Evolutionary conservation across 2,888 invertebrate genomes (phyloP), one percentile per base, ranked within the genome.

Genomic region (Labia minor): DNA sequence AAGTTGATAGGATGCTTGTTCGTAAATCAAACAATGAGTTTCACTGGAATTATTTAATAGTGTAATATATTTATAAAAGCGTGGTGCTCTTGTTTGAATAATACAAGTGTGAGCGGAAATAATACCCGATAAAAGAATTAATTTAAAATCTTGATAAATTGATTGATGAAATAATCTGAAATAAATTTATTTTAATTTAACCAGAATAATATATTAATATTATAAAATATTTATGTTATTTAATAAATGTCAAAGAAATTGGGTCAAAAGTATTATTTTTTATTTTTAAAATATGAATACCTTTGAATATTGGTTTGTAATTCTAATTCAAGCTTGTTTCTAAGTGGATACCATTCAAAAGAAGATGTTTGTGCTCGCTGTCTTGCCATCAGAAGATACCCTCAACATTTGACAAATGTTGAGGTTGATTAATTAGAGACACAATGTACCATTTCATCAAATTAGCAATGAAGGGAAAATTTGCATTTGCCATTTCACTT

Each of bases 91-190:
- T 11, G 49, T 49, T 49, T 49, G 49, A 49, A 49, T 49, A 49
- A 49, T 49, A 16, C 49, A 49, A 11, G 49, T 8, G 14, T 49
- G 49, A 16, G 49, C 49, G 14, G 49, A 49, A n/a, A 49, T 49
- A 16, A n/a, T 49, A 49, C 49, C 49, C 49, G 49, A 49, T 49
- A 16, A 49, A 8, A 49, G 16, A n/a, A 10, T 49, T 49, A 49
- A 49, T 49, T 49, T 49, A 49, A 49, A 49, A 49, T 49, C 49
- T 49, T 49, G 49, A 49, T 49, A 49, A 16, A 49, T 4, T n/a
- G 49, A 49, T 49, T 49, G n/a, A n/a, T 49, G 49, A 49, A 49
- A 49, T 49, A 49, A 49, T 49, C 49, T 49, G 16, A 49, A 49
- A 49, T n/a, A n/a, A n/a, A n/a, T n/a, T n/a, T n/a, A n/a, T n/a